A percentile compares a stretch with the other conserved stretches of the same genome.
These are phyloP conservation scores for Brenthis ino DNA, from an alignment of 2,888 invertebrate species.

Conservation along the genomic window DNA sequence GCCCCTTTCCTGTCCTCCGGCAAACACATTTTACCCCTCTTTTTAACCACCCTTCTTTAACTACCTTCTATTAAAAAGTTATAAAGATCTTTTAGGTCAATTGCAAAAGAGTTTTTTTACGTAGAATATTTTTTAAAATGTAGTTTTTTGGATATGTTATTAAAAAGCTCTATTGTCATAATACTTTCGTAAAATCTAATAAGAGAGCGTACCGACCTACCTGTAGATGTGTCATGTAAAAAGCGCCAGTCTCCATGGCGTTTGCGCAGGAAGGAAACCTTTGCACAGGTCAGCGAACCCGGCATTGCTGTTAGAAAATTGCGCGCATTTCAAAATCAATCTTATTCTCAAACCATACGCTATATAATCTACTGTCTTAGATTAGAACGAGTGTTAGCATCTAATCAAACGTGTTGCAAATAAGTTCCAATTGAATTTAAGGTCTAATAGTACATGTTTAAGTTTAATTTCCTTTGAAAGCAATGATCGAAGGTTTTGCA, in stretches of 20 bases:
- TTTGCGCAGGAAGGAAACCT: conserved; percentile 61
- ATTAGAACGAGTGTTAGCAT: conserved; percentile 51
- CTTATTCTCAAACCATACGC: conserved; percentile 39
- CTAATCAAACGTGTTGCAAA: conserved; percentile 66
- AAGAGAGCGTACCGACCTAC: conserved; percentile 43
- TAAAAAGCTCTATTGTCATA: background rate
- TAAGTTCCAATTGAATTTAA: conserved; percentile 39
- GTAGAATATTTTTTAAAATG: no score
- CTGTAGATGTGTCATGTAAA: conserved; percentile 46
- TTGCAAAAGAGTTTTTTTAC: no score
- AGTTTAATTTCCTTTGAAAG: conserved; percentile 42
- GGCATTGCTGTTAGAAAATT: conserved; percentile 54
- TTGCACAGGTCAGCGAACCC: conserved; percentile 64
- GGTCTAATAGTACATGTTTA: conserved; percentile 36
- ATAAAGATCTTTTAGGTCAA: no score
- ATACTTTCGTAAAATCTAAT: conserved; percentile 41
- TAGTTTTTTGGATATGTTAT: no score
- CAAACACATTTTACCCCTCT: no score
- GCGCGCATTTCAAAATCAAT: conserved; percentile 41
- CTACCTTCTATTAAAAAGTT: no score
- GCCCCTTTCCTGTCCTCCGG: no score
- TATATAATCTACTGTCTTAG: conserved; percentile 28
- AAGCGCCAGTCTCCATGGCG: conserved; percentile 49
- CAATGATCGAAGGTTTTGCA: conserved; percentile 49
- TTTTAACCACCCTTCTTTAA: no score